Base-by-base conservation (phyloP, 2,797 vertebrate species). In the Rousettus madagascariensis region DNA sequence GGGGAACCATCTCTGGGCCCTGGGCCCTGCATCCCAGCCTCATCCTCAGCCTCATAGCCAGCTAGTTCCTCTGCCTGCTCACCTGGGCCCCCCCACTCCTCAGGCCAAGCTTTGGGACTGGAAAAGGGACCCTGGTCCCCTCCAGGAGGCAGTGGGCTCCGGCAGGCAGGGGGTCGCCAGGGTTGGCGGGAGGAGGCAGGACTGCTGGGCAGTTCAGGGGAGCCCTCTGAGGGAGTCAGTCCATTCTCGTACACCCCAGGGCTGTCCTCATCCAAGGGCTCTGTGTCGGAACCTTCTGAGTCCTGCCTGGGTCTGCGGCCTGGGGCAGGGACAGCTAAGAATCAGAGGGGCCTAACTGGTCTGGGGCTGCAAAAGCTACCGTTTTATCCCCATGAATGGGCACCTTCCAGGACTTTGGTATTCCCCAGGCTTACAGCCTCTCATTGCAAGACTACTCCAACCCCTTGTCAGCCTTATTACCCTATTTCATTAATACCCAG, bases 171-270 rank as follows among this genome's bases (percentile, higher is more conserved):
- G 90, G 95, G 94, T 95, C 97, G 65, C 98, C 98, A 98, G 84
- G 97, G 96, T 77, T 97, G 98, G 86, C 86, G 97, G 22, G 97
- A 98, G 16, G 98, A 98, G 36, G 97, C 97, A 55, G 98, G 98
- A 78, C 98, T 98, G 91, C 98, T 98, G 36, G 98, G 98, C n/a
- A 98, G 97, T 84, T 98, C 98, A 0, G 98, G 98, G 84, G 98
- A 98, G 69, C 97, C 97, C 41, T 98, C 98, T 12, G 98, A 98
- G 20, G 98, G 98, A 36, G 98, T 98, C 93, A 98, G 97, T 94
- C 98, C 98, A 3, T 98, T 98, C 83, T 98, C 98, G 0, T 98
- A 98, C 28, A 98, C 96, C 79, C 96, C 98, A 26, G 98, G 97
- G 92, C 97, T 98, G 96, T 98, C 97, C 3, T 98, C 97, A 72